These are phyloP conservation scores for Myanophis thanlyinensis DNA, from an alignment of 2,113 vertebrate species.

Conservation along the genomic window DNA sequence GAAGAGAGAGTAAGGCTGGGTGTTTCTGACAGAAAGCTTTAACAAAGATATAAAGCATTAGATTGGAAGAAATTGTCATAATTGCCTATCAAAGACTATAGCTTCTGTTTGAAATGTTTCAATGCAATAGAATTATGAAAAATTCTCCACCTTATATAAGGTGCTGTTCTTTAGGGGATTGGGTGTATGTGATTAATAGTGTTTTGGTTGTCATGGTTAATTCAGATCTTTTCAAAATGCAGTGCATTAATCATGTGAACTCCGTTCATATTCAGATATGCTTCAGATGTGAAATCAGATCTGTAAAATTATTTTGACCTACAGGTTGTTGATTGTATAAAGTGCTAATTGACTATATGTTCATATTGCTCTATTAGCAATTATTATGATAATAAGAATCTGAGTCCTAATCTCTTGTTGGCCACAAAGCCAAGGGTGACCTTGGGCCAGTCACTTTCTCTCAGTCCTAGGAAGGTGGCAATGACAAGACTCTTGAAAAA, in stretches of 20 bases:
- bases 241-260: not conserved
- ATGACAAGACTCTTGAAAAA: not conserved
- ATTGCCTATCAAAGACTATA: not conserved
- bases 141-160: not conserved
- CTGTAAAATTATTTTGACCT: constrained; percentile 15
- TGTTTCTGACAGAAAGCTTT: not conserved
- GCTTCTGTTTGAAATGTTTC: not conserved
- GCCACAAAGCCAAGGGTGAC: not conserved
- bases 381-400: not conserved
- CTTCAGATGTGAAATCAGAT: constrained; percentile 10
- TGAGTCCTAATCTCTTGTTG: not conserved
- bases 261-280: constrained; percentile 1
- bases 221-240: not conserved
- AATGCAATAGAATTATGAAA: not conserved
- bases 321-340: not conserved
- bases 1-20: not conserved
- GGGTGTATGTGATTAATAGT: not conserved
- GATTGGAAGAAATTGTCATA: not conserved
- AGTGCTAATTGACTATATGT: not conserved
- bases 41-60: not conserved
- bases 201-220: constrained; percentile 11
- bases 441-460: not conserved
- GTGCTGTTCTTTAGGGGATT: not conserved
- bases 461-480: not conserved
- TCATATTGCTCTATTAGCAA: not conserved